Base-by-base conservation (phyloP, 2,888 invertebrate genomes). In the Drosophila melanocephala region DNA sequence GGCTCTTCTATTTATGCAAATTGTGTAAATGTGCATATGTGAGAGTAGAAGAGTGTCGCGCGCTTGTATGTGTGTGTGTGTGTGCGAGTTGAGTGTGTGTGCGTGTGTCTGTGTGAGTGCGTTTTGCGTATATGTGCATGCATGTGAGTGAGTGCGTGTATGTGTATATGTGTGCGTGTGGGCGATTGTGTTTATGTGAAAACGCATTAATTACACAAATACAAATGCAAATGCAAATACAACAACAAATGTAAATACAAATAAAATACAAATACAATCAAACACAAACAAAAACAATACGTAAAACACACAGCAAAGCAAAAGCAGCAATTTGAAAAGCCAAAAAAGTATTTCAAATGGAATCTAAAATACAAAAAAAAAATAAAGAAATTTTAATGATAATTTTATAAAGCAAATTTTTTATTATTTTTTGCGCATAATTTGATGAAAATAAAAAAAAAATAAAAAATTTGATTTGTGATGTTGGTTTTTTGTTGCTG, bases 131-230 rank as follows among this genome's bases (percentile, higher is more conserved):
- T 47, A 16, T 55, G 74, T 72, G 80, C 71, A 30, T 59, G 74
- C 70, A 77, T 72, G 77, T 72, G 71, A 65, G 70, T 30, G 56
- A 32, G 33, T 58, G 57, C 52, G 58, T 51, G 67, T 51, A 56
- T 37, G 62, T 50, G 71, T 57, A 57, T 52, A 50, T 73, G 59
- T 65, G 65, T 75, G 78, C 71, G 74, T 81, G 81, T 80, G 69
- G 77, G 75, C 66, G 74, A 72, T 77, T 81, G 79, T 81, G 71
- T 83, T 77, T 84, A 80, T 87, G 81, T 77, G 74, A 83, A 89
- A 87, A 79, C 83, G 87, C 87, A 87, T 89, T 89, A 89, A 91
- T 89, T 85, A 81, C 89, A 84, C 77, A 71, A 75, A 81, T 81
- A 75, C 80, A 81, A 77, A 69, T 68, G 52, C 76, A 76, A 65